Conservation (phyloP, 1,140 invertebrate species). For the Drosophila kanapiae region DNA sequence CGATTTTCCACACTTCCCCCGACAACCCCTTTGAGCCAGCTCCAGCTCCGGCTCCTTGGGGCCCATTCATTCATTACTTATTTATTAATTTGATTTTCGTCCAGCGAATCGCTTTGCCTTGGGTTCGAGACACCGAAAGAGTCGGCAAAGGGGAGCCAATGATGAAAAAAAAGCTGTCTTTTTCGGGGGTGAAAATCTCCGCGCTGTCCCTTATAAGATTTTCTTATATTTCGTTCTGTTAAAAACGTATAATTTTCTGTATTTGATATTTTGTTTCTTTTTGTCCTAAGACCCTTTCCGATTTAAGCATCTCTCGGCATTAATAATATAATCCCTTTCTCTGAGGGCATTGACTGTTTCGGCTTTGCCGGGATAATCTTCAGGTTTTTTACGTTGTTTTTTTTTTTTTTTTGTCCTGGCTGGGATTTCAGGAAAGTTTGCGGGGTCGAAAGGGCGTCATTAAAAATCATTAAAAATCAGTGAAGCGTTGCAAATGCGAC, state of each 20-base stretch:
- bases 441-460: constrained; percentile 43
- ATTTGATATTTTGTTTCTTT: neutral
- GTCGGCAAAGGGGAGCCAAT: neutral
- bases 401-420: constrained; percentile 5
- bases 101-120: neutral
- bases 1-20: constrained; percentile 49
- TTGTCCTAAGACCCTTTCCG: neutral
- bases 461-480: constrained; percentile 76
- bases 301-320: neutral
- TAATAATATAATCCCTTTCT: constrained; percentile 7
- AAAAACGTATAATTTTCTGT: neutral
- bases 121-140: neutral
- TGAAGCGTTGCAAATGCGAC: constrained; percentile 67
- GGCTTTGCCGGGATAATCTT: constrained; percentile 16
- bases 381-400: constrained; percentile 1
- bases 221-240: neutral
- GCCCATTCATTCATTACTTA: constrained; percentile 45
- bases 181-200: neutral
- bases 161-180: constrained; percentile 5
- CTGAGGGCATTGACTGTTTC: constrained; percentile 1
- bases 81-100: constrained; percentile 70
- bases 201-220: neutral
- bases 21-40: neutral
- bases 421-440: constrained; percentile 16
- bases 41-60: neutral